phyloP scores from a whole-genome alignment of 2,113 vertebrate genomes.

The Eupsittula cactorum region DNA sequence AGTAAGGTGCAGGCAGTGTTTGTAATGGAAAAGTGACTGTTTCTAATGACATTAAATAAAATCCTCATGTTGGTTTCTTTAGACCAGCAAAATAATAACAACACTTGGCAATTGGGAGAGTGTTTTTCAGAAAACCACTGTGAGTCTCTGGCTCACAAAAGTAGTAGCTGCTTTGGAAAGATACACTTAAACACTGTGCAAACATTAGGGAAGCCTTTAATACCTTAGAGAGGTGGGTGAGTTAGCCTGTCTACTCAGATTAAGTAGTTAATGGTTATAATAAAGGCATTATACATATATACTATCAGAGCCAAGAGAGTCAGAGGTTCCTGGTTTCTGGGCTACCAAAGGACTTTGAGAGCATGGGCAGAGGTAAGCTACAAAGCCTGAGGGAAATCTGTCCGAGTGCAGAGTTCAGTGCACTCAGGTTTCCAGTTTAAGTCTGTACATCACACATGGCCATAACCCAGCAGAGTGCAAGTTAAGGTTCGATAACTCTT shows the following conservation, averaged over 20 bases:
- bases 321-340: neutral
- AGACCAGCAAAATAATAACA: neutral
- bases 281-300: neutral
- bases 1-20: neutral
- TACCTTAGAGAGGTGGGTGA: neutral
- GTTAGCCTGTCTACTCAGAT: neutral
- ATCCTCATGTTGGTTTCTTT: neutral
- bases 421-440: neutral
- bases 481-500: neutral
- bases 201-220: neutral
- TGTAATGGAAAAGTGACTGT: neutral
- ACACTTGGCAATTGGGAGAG: neutral
- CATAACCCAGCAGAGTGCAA: neutral
- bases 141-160: neutral
- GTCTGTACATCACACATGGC: accelerated
- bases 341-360: conserved; percentile 1
- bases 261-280: neutral
- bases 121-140: neutral
- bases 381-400: neutral
- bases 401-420: neutral
- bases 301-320: neutral
- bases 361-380: neutral
- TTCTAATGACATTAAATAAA: neutral
- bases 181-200: neutral
- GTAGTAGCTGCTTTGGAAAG: neutral